Base-by-base conservation (phyloP, 2,888 invertebrate genomes). In the Apocheima hispidaria region DNA sequence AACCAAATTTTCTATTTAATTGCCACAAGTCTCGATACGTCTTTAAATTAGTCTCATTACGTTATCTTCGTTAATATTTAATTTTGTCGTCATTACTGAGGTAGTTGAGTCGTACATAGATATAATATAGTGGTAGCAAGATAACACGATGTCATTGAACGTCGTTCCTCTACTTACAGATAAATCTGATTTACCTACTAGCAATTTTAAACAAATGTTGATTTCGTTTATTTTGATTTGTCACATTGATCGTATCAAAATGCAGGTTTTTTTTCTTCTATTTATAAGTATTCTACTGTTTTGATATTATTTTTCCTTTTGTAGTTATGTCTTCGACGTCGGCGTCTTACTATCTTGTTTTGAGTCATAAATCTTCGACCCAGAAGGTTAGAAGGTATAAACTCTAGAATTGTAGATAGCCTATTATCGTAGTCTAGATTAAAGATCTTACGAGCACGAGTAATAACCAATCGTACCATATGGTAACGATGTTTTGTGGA, bases 131-230 rank as follows among this genome's bases (percentile, higher is more conserved):
- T 36, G 38, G 51, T 51, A 44, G 18, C n/a, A 18, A 57, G 81
- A 83, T 83, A 81, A 75, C 74, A 71, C 70, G 77, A 73, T 78
- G 78, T 79, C 78, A 72, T 78, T 81, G 81, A 78, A 79, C 78
- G 76, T 73, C 78, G 75, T 75, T 77, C 75, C 73, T 69, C 69
- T 70, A 61, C 49, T 69, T 70, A 61, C 49, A 66, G 73, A 76
- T 60, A 56, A 51, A 51, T 51, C 38, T 21, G 57, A 61, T 61
- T 49, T 72, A 66, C n/a, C n/a, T n/a, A n/a, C 69, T 62, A 70
- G 71, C 72, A 38, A 36, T 26, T 14, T 35, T 21, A 12, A n/a
- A 16, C 18, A 10, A 4, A 12, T 21, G 16, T 36, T 56, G 18
- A 21, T 33, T 21, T 12, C 33, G 12, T 10, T 26, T 4, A 35